These are phyloP conservation scores for Aviceda subcristata DNA, from an alignment of 2,113 vertebrate genomes.

Conservation along the genomic window DNA sequence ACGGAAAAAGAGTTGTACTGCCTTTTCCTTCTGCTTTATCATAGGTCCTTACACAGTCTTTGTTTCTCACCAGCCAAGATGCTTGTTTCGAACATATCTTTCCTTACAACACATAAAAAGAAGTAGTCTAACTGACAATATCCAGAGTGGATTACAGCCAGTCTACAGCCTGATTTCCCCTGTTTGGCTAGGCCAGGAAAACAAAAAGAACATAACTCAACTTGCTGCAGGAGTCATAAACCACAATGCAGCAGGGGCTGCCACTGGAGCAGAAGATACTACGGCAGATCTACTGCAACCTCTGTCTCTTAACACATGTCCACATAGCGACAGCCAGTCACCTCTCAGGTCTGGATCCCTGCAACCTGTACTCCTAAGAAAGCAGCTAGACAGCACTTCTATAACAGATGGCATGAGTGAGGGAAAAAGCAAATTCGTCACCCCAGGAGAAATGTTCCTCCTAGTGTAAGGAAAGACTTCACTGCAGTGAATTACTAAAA, in stretches of 20 bases:
- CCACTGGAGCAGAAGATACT: background rate
- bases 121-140: background rate
- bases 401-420: background rate
- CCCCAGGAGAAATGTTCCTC: background rate
- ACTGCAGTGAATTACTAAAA: background rate
- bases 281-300: accelerated
- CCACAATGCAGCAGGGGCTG: background rate
- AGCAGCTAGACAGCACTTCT: background rate
- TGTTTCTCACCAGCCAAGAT: background rate
- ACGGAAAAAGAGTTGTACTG: background rate
- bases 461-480: background rate
- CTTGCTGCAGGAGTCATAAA: background rate
- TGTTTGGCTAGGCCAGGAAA: background rate
- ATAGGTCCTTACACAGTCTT: background rate
- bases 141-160: background rate
- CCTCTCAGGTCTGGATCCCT: background rate
- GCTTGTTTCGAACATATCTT: background rate
- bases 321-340: accelerated
- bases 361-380: background rate
- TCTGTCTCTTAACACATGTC: background rate
- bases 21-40: background rate
- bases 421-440: background rate
- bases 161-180: background rate
- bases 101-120: background rate
- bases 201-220: background rate